phyloP scores from a whole-genome alignment of 2,888 invertebrate species.

The Scelioninae gen. 2 region DNA sequence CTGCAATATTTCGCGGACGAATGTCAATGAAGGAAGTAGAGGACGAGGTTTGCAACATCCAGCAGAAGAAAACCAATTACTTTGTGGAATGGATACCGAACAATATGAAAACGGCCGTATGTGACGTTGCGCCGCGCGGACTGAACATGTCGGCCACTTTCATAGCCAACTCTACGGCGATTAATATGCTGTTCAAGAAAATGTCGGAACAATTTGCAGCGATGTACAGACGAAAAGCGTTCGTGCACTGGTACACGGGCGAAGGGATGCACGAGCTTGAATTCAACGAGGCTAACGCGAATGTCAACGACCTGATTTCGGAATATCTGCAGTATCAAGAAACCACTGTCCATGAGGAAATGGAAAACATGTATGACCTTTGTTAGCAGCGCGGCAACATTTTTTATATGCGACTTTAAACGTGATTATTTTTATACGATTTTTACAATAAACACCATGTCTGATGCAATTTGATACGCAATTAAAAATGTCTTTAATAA shows the following conservation, averaged over 20 bases:
- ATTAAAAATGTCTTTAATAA: too few species aligned
- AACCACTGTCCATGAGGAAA: constrained; percentile 6
- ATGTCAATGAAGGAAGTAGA: constrained; percentile 88
- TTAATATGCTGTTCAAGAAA: constrained; percentile 92
- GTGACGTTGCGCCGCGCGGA: constrained; percentile 86
- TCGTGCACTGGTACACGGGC: constrained; percentile 98
- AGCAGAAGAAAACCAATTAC: constrained; percentile 80
- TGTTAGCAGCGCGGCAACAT: too few species aligned
- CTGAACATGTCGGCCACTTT: constrained; percentile 93
- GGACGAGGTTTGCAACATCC: constrained; percentile 83
- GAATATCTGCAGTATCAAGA: constrained; percentile 97
- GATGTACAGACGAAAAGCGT: constrained; percentile 97
- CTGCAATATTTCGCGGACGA: constrained; percentile 83
- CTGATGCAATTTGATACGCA: too few species aligned
- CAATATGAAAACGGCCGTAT: constrained; percentile 88
- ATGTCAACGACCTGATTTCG: constrained; percentile 93
- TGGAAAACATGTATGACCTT: constrained; percentile 3
- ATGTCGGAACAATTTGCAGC: constrained; percentile 92
- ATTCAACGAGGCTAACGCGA: constrained; percentile 96
- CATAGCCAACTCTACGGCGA: constrained; percentile 91
- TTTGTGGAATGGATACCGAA: constrained; percentile 87
- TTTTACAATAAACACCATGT: too few species aligned
- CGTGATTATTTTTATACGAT: too few species aligned
- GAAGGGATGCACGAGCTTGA: constrained; percentile 99
- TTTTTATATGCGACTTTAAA: too few species aligned